Evolutionary conservation across 2,113 vertebrate genomes (phyloP).

Genomic region (Propithecus coquereli): DNA sequence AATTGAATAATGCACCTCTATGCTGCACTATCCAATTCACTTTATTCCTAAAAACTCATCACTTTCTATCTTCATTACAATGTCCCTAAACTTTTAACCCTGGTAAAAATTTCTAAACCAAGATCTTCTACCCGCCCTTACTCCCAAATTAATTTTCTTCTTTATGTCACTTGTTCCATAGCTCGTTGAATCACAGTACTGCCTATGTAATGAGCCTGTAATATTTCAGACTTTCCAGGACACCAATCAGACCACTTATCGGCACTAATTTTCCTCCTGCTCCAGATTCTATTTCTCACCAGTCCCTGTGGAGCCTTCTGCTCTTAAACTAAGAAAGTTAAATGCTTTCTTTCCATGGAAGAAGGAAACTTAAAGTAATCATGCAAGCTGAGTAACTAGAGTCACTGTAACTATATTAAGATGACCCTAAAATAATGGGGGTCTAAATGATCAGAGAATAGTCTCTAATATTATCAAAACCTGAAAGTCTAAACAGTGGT

Average conservation of each 20-base stretch:
- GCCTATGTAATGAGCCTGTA: slow-evolving; percentile 50
- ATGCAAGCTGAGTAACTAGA: slow-evolving; percentile 11
- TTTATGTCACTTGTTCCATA: slow-evolving; percentile 19
- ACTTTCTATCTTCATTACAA: not conserved
- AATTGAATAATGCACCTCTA: not conserved
- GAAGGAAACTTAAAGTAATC: slow-evolving; percentile 24
- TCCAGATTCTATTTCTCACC: slow-evolving; percentile 54
- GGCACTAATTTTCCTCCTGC: slow-evolving; percentile 60
- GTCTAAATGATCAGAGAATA: not conserved
- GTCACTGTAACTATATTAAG: not conserved
- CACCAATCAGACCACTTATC: slow-evolving; percentile 55
- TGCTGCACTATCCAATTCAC: not conserved
- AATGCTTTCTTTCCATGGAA: slow-evolving; percentile 32
- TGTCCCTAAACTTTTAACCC: slow-evolving; percentile 43
- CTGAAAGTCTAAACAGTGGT: not conserved
- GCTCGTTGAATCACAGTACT: slow-evolving; percentile 1
- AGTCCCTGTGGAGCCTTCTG: slow-evolving; percentile 42
- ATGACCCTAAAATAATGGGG: not conserved
- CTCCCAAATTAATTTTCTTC: slow-evolving; percentile 33
- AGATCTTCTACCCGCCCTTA: not conserved
- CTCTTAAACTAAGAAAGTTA: slow-evolving; percentile 52
- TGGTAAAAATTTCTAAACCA: slow-evolving; percentile 29
- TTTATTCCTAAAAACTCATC: not conserved
- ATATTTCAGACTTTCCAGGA: slow-evolving; percentile 65
- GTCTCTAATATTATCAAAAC: not conserved